A percentile compares a stretch with the other conserved stretches of the same genome.
Evolutionary conservation across 1,140 invertebrate genomes (phyloP).

Genomic region (Propsilocerus akamusi): DNA sequence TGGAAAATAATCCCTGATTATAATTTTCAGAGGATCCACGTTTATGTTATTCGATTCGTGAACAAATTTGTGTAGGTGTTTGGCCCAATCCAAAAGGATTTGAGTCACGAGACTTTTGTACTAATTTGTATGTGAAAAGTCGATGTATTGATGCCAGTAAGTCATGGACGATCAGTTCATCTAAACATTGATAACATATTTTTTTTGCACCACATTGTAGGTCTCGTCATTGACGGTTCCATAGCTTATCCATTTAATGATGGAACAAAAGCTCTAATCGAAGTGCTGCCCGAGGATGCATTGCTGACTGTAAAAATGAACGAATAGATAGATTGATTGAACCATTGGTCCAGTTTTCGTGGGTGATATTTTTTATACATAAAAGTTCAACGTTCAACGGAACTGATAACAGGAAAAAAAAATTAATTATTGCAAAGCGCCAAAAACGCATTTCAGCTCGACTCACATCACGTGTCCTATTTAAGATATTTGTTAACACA

Average conservation of each 20-base stretch:
- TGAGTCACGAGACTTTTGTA: slow-evolving; percentile 43
- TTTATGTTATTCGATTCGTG: slow-evolving; percentile 81
- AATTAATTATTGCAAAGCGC: no score
- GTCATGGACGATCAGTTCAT: no score
- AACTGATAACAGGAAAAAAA: no score
- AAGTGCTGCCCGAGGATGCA: slow-evolving; percentile 71
- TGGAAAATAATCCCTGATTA: slow-evolving; percentile 4
- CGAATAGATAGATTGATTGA: slow-evolving; percentile 9
- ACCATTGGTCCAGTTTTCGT: background rate
- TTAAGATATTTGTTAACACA: no score
- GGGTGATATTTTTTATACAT: no score
- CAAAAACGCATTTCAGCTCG: no score
- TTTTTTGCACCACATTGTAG: slow-evolving; percentile 19
- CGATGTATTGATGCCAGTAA: slow-evolving; percentile 76
- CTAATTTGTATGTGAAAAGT: slow-evolving; percentile 59
- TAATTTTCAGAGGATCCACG: slow-evolving; percentile 39
- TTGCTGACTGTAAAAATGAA: slow-evolving; percentile 60
- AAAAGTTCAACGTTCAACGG: no score
- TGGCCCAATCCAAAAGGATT: slow-evolving; percentile 51
- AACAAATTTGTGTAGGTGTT: slow-evolving; percentile 68
- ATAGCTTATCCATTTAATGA: slow-evolving; percentile 90
- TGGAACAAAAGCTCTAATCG: slow-evolving; percentile 68
- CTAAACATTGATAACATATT: background rate
- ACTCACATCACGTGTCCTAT: no score
- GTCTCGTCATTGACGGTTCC: slow-evolving; percentile 90